Evolutionary conservation across 1,140 invertebrate genomes (phyloP).

Genomic region (Neodiprion fabricii): DNA sequence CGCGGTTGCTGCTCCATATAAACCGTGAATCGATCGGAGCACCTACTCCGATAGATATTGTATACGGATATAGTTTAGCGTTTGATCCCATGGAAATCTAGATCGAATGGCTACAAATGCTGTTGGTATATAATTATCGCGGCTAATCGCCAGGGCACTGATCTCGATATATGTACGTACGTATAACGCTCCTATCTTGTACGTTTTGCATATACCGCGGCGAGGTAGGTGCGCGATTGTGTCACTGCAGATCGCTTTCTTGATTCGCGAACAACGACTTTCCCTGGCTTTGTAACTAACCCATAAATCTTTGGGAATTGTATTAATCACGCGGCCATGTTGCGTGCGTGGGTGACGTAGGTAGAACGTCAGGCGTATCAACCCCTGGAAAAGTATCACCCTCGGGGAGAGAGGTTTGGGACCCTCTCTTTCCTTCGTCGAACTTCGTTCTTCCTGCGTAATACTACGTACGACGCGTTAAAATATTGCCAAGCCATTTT

Average conservation of each 20-base stretch:
- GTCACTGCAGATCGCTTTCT: neutral
- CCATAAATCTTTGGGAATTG: neutral
- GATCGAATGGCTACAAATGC: conserved; percentile 27
- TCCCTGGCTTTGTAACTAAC: neutral
- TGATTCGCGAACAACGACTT: neutral
- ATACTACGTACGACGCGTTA: neutral
- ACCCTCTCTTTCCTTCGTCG: neutral
- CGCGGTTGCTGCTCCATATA: too few species aligned
- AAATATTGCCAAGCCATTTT: neutral
- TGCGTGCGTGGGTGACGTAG: too few species aligned
- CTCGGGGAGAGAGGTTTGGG: neutral
- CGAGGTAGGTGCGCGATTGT: neutral
- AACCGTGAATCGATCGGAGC: too few species aligned
- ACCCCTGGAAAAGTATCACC: neutral
- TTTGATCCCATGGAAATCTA: conserved; percentile 6
- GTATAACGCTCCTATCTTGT: too few species aligned
- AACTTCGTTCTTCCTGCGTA: neutral
- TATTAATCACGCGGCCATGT: neutral
- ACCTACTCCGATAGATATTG: neutral
- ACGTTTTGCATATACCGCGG: neutral
- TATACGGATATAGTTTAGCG: neutral
- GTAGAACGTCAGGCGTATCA: neutral
- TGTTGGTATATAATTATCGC: conserved; percentile 47
- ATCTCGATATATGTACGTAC: conserved; percentile 35
- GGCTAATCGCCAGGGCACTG: conserved; percentile 37